Evolutionary conservation across 2,888 invertebrate species (phyloP).

Genomic region (Carabus problematicus): DNA sequence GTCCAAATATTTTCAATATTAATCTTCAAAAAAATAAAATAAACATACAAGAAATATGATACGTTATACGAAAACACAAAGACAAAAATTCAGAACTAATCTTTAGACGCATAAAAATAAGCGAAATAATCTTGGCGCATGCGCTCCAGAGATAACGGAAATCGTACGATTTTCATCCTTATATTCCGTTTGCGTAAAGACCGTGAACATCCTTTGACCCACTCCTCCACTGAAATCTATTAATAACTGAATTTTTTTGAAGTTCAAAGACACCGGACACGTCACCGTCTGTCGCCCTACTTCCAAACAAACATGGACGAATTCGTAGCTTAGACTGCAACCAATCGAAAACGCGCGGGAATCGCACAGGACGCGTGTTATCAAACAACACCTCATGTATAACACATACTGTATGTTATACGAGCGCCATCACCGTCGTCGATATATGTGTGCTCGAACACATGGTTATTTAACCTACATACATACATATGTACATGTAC

Average conservation of each 20-base stretch:
- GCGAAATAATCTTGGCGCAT: background rate
- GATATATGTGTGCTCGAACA: background rate
- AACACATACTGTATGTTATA: background rate
- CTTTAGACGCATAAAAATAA: too few relatives aligned
- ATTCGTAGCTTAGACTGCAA: conserved; percentile 23
- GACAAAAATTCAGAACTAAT: too few relatives aligned
- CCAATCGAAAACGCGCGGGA: background rate
- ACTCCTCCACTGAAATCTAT: conserved; percentile 30
- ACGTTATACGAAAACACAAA: too few relatives aligned
- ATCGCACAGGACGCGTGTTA: conserved; percentile 2
- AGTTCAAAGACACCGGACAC: conserved; percentile 39
- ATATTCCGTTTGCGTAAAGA: conserved; percentile 13
- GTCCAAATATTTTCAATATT: too few relatives aligned
- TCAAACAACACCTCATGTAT: conserved; percentile 9
- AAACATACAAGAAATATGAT: too few relatives aligned
- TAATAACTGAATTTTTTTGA: conserved; percentile 41
- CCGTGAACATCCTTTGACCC: conserved; percentile 1
- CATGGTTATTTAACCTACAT: conserved; percentile 30
- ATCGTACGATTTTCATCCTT: conserved; percentile 15
- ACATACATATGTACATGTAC: background rate
- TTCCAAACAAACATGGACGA: conserved; percentile 21
- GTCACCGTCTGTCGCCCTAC: conserved; percentile 38
- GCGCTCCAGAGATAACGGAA: background rate
- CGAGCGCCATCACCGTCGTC: conserved; percentile 2
- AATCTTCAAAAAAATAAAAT: too few relatives aligned